Base-by-base conservation (phyloP, 2,113 vertebrate species). In the Eudyptes chrysolophus region DNA sequence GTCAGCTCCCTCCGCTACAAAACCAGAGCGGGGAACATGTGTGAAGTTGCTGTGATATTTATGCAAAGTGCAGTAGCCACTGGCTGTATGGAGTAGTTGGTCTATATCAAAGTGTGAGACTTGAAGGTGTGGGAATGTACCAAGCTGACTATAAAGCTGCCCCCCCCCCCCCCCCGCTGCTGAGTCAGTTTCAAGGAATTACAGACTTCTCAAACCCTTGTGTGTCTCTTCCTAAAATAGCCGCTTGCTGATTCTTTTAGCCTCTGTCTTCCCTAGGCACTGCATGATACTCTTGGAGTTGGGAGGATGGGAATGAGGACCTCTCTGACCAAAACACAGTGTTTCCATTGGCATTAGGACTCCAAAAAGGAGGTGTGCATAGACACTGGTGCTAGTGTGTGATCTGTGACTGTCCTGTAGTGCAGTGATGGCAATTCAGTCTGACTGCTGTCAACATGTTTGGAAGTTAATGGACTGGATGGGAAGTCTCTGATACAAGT, bases 151-250 rank as follows among this genome's bases (percentile, higher is more conserved):
- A 7, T 48, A 7, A 85, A 57, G 32, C 16, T 62, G 40, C 40
- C 42, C 42, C 42, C 42, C 13, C 13, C 13, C 3, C 42, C 42
- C 14, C 10, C 15, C 36, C 6, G 5, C 10, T 62, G 8, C 60
- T 46, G 30, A 69, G 9, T 92, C 34, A 70, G 29, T 78, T 94
- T 84, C n/a, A 82, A 84, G 42, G 74, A 78, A 82, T 84, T 79
- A 22, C 25, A 82, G 51, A 17, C 29, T 92, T 87, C 19, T 7
- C 30, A 66, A 75, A 78, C 21, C 2, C 51, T 46, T 54, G 10
- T 82, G 24, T 1, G 6, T 80, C 29, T 78, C 27, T 91, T 68
- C 57, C 69, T 81, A 58, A 81, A 71, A 71, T 18, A 80, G 60
- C 17, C 7, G 1, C 24, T 70, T 87, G 38, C 17, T 78, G 40